Evolutionary conservation across 2,113 vertebrate species (phyloP), one percentile per base, ranked within the genome.

Genomic region (Stercorarius parasiticus): DNA sequence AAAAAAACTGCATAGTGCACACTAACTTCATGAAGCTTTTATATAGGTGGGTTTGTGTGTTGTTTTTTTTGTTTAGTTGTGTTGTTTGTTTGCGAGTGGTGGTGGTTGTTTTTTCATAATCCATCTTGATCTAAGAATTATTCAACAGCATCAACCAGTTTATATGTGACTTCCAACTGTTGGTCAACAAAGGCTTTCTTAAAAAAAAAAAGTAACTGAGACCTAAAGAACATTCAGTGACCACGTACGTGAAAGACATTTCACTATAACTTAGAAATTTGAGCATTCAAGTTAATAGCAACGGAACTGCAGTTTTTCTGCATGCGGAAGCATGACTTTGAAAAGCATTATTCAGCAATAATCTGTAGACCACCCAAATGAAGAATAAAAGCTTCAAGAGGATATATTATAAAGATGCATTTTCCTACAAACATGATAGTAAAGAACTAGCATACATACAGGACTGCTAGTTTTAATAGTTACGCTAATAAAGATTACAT

Each of bases 31-130:
- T 36, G 10, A 91, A 91, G 9, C 1, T 67, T 65, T 87, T n/a
- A 52, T 5, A 47, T 0, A 9, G 17, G 22, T 52, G 26, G 1
- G 2, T 52, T 74, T 61, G 30, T 22, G 11, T 17, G 12, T 7
- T 66, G 9, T 34, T 66, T 34, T 13, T 13, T 45, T 23, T 18
- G 4, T 23, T 32, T 34, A 22, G 30, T 78, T 73, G 77, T 45
- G 7, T 42, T 61, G 29, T 27, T 49, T 42, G 38, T 29, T 61
- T 40, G 29, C 8, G 50, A 12, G 26, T 22, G 40, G 29, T 64
- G 40, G 29, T 43, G 4, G 21, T 8, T 47, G 13, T 18, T 66
- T 50, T 69, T 76, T 40, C n/a, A 26, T 36, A 72, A 86, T 47
- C 23, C 40, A 65, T 22, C 26, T 29, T 55, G 18, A 91, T 36